A percentile compares a stretch with the other conserved stretches of the same genome.
These are phyloP conservation scores for Entomobrya proxima DNA, from an alignment of 2,888 invertebrate genomes.

Conservation along the genomic window DNA sequence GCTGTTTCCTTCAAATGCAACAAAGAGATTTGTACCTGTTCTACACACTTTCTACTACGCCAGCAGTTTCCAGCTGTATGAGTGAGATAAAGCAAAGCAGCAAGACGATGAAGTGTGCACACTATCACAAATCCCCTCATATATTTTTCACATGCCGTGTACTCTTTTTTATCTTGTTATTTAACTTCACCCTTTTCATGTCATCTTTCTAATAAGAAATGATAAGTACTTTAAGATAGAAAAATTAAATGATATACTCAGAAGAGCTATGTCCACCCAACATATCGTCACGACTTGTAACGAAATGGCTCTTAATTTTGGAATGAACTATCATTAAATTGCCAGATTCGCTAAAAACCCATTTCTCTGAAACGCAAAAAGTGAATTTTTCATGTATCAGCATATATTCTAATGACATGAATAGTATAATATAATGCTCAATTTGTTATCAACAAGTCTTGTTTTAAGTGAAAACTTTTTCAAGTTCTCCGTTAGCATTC, in stretches of 20 bases:
- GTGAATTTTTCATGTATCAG: not conserved
- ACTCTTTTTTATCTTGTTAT: not conserved
- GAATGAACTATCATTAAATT: constrained; percentile 29
- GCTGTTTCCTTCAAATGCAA: constrained; percentile 25
- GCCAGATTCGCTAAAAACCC: not conserved
- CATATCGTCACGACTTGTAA: not conserved
- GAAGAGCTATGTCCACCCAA: not conserved
- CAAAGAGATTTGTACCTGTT: not conserved
- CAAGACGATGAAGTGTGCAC: constrained; percentile 14
- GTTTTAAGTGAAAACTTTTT: no score
- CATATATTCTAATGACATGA: no score
- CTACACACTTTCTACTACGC: not conserved
- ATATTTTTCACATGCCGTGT: not conserved
- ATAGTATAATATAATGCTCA: no score
- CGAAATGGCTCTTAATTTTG: not conserved
- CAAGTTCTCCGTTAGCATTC: no score
- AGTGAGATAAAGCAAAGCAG: not conserved
- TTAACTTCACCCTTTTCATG: not conserved
- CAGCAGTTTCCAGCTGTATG: not conserved
- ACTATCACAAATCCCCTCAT: not conserved
- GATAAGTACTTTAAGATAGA: not conserved
- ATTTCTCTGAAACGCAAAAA: not conserved
- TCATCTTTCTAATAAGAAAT: not conserved
- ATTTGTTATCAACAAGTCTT: no score
- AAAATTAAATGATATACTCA: not conserved